Base-by-base conservation (phyloP, 2,888 invertebrate genomes). In the Eupelmus urozonus region DNA sequence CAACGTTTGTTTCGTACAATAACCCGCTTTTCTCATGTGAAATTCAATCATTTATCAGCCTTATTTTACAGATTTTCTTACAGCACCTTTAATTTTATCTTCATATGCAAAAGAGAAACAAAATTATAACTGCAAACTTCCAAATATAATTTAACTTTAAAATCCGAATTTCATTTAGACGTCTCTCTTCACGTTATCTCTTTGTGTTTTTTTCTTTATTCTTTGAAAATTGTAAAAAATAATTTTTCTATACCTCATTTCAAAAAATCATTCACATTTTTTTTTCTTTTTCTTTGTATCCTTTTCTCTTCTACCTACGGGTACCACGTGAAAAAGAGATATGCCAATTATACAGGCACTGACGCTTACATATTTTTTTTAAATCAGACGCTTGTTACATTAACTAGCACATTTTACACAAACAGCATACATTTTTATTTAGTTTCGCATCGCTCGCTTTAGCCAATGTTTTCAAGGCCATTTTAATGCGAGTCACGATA, bases 321-420 rank as follows among this genome's bases (percentile, higher is more conserved):
- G 16, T 45, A 34, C 62, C 53, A 53, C 42, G 63, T 76, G 76
- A 55, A 72, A 77, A 77, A 72, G 60, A 65, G 70, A 70, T 70
- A 72, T 75, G 53, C 77, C 72, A 72, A 77, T 77, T 77, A 77
- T 60, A 45, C 60, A 77, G 72, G 77, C 77, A 77, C 71, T 71
- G 72, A 25, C 76, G 55, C 70, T 57, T 34, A 76, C 57, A 70
- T 2, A 23, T 60, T 49, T 59, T 62, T 40, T 18, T 40, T 59
- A 42, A 29, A 27, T 53, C 53, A 62, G 60, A 57, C 49, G 62
- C 20, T 55, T 45, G 16, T 51, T 60, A 76, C 69, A 76, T 63
- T 23, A 29, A 11, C 60, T 60, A 66, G 59, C 42, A 72, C 71
- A 63, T 77, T 49, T 77, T 78, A 73, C 73, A 78, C 20, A 57